A percentile compares a stretch with the other conserved stretches of the same genome.
Evolutionary conservation across 1,140 invertebrate genomes (phyloP).

Genomic region (Fopius arisanus): DNA sequence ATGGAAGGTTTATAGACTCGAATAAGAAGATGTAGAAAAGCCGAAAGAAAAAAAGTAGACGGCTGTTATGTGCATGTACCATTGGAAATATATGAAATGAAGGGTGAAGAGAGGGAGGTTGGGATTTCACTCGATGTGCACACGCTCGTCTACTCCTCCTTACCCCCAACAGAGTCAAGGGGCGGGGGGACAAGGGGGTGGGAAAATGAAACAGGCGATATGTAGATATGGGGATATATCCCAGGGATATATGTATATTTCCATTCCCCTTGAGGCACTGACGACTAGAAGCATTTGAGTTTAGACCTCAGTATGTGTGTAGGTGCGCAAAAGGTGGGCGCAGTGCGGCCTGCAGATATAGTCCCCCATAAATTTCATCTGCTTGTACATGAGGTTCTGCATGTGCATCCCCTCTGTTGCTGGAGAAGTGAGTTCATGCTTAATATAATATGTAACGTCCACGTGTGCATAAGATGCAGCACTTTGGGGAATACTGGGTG

Average conservation of each 20-base stretch:
- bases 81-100: slow-evolving; percentile 12
- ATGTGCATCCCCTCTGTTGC: background rate
- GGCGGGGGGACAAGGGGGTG: background rate
- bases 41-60: background rate
- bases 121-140: background rate
- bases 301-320: background rate
- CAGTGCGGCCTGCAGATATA: background rate
- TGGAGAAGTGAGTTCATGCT: slow-evolving; percentile 2
- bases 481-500: background rate
- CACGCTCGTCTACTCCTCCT: background rate
- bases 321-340: background rate
- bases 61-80: background rate
- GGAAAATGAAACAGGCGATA: slow-evolving; percentile 13
- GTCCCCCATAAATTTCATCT: slow-evolving; percentile 11
- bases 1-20: background rate
- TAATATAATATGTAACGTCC: slow-evolving; percentile 11
- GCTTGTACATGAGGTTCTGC: slow-evolving; percentile 7
- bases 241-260: slow-evolving; percentile 1
- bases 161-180: background rate
- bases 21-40: background rate
- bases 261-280: background rate
- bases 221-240: slow-evolving; percentile 6
- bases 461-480: slow-evolving; percentile 8
- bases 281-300: slow-evolving; percentile 1
- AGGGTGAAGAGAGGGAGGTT: background rate